These are phyloP conservation scores for Lethenteron camtschaticum DNA, from an alignment of 2,113 vertebrate genomes.

Conservation along the genomic window DNA sequence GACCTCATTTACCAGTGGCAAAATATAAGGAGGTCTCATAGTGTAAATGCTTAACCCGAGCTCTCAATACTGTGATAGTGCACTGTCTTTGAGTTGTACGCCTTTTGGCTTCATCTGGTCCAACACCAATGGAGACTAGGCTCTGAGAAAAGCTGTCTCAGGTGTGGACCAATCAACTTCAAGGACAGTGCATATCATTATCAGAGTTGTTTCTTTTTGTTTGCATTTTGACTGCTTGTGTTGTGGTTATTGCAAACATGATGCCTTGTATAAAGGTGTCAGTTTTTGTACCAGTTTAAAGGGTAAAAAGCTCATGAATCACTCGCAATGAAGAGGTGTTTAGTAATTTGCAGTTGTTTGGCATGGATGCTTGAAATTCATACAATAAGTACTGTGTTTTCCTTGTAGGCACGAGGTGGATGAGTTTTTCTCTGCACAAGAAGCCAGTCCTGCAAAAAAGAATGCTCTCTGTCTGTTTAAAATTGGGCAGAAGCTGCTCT, in stretches of 20 bases:
- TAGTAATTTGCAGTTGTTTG: background rate
- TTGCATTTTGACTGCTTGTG: background rate
- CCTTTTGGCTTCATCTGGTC: no score
- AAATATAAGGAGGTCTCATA: no score
- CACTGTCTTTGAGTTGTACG: no score
- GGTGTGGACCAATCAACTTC: no score
- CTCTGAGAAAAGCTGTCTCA: no score
- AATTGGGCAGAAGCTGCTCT: slow-evolving; percentile 58
- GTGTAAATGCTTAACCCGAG: no score
- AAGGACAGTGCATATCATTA: no score
- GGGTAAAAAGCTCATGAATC: no score
- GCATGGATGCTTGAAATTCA: background rate
- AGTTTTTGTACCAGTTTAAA: no score
- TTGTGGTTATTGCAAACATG: background rate
- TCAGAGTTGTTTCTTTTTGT: background rate
- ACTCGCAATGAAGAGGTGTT: background rate
- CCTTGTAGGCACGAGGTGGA: slow-evolving; percentile 55
- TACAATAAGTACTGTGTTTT: background rate
- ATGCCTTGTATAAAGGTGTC: background rate
- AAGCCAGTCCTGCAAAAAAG: slow-evolving; percentile 35
- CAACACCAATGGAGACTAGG: no score
- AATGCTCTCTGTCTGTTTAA: slow-evolving; percentile 69
- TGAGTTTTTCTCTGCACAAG: slow-evolving; percentile 41
- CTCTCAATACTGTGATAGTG: no score
- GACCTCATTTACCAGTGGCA: no score